Evolutionary conservation across 2,797 vertebrate species (phyloP).

Genomic region (Sciurus carolinensis): DNA sequence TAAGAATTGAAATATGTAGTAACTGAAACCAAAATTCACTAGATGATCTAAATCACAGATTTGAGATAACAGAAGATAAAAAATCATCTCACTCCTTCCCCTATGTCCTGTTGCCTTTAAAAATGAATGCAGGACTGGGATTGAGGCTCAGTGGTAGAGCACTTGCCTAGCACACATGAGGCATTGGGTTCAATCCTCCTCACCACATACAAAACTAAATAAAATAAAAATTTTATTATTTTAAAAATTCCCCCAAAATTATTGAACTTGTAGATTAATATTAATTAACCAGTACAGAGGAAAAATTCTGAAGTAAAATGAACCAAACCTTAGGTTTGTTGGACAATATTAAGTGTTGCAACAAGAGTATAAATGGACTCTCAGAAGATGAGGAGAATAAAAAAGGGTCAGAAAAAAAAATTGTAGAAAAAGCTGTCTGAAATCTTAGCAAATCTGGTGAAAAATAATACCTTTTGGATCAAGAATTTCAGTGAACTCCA

Average conservation of each 20-base stretch:
- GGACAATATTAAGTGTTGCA: neutral
- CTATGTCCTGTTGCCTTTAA: no score
- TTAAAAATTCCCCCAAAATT: no score
- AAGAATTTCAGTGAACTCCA: neutral
- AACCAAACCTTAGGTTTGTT: neutral
- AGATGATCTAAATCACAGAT: neutral
- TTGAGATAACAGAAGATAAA: slow-evolving; percentile 37
- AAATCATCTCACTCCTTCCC: neutral
- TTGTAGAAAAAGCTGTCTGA: neutral
- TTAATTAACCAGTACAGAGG: slow-evolving; percentile 41
- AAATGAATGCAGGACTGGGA: no score
- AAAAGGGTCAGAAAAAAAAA: neutral
- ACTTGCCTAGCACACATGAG: no score
- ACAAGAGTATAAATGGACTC: neutral
- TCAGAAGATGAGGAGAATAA: slow-evolving; percentile 23
- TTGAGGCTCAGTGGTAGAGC: no score
- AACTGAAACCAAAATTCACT: slow-evolving; percentile 4
- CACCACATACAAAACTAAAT: no score
- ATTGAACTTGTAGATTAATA: slow-evolving; percentile 24
- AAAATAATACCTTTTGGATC: slow-evolving; percentile 17
- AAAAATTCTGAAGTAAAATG: neutral
- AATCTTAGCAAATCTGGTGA: neutral
- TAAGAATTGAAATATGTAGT: slow-evolving; percentile 42
- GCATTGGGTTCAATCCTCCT: no score
- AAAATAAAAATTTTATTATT: no score